Evolutionary conservation across 2,113 vertebrate genomes (phyloP), one percentile per base, ranked within the genome.

Genomic region (Gasterosteus aculeatus): DNA sequence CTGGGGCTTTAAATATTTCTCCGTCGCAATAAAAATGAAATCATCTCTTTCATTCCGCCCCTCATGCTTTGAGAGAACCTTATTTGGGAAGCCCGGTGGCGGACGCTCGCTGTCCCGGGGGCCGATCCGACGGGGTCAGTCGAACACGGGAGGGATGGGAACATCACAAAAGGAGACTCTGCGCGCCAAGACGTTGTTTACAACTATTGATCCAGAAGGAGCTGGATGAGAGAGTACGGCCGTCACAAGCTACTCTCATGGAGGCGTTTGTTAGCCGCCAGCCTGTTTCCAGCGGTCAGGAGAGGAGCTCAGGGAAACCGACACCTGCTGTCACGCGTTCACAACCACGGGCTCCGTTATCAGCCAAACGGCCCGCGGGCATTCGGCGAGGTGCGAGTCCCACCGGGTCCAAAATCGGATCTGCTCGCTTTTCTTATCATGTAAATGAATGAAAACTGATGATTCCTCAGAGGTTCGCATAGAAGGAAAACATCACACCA

Each of bases 1-100:
- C 72, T 4, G 10, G 26, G 77, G 82, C 72, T 87, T 91, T 88
- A 80, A 89, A 84, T 82, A 78, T 84, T 82, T 81, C 51, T 79
- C 42, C 75, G 77, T 75, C n/a, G 63, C 74, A 70, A 76, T 74
- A 69, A 87, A 87, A 90, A 88, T 92, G 64, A 81, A 90, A 89
- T 89, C 53, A 86, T 86, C 65, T 63, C 63, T 84, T 89, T 82
- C 41, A 47, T 75, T 71, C 53, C 60, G 19, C 41, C 54, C 53
- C 69, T 58, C 68, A 57, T 72, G 54, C 72, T 82, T 71, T 81
- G 78, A 78, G 65, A 59, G 53, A 78, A 81, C 83, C 62, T 85
- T 59, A 61, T 74, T 82, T 86, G 75, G 29, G 9, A 83, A 79
- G 73, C 62, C 74, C 69, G 41, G 83, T 38, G 26, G 77, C 29